Percentiles rank a stretch among this genome's conserved stretches.
Evolutionary conservation across 2,888 invertebrate species (phyloP).

Genomic region (Metallyticus violacea): DNA sequence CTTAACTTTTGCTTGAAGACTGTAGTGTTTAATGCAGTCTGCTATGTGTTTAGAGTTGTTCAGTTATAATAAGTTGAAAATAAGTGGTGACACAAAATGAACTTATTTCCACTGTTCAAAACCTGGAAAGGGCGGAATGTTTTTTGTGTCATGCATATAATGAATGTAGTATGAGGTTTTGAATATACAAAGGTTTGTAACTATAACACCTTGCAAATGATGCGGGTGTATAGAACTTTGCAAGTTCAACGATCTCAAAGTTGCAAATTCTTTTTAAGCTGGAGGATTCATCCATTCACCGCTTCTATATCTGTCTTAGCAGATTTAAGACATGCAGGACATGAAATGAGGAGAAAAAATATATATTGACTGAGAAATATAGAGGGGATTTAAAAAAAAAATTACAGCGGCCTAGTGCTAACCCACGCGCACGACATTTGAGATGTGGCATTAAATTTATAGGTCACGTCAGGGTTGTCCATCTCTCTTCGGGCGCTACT

Average conservation of each 20-base stretch:
- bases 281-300: too few relatives aligned
- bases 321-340: too few relatives aligned
- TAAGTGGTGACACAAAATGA: too few relatives aligned
- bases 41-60: too few relatives aligned
- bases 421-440: neutral
- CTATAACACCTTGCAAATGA: too few relatives aligned
- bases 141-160: neutral
- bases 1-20: too few relatives aligned
- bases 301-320: too few relatives aligned
- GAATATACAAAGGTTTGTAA: too few relatives aligned
- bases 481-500: neutral
- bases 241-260: neutral
- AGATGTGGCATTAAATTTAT: conserved; percentile 10
- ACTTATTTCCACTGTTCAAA: too few relatives aligned
- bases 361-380: neutral
- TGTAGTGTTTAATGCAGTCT: too few relatives aligned
- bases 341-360: neutral
- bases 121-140: neutral
- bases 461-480: conserved; percentile 2
- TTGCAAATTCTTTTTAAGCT: neutral
- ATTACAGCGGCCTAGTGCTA: neutral
- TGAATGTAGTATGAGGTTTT: neutral
- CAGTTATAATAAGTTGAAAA: too few relatives aligned
- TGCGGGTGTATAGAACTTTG: neutral
- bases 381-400: too few relatives aligned